Conservation (phyloP, 2,888 invertebrate species). For the Rotaria socialis region DNA sequence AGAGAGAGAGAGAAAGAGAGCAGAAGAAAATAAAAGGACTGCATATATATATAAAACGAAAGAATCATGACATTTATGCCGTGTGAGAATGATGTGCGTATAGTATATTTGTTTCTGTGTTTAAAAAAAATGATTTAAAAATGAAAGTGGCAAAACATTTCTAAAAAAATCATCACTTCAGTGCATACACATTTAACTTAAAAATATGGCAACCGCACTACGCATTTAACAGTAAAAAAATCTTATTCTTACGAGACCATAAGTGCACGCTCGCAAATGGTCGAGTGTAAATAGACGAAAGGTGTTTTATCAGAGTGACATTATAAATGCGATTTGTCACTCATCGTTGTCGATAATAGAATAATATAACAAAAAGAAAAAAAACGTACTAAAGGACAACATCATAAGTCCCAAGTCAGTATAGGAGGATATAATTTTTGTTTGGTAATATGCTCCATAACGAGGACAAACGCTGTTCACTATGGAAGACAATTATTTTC, state of each 20-base stretch:
- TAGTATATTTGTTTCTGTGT: background rate
- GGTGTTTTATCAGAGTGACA: background rate
- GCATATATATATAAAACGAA: background rate
- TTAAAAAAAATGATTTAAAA: background rate
- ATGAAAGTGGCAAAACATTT: too few relatives aligned
- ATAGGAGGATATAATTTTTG: background rate
- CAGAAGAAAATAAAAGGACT: background rate
- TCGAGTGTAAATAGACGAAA: background rate
- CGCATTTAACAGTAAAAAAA: background rate
- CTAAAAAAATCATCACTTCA: background rate
- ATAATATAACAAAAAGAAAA: background rate
- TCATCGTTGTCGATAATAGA: background rate
- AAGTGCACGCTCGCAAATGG: background rate
- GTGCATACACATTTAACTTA: background rate
- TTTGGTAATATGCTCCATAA: too few relatives aligned
- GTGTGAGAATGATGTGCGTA: background rate
- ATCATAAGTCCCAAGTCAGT: too few relatives aligned
- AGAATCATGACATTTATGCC: background rate
- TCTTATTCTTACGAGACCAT: background rate
- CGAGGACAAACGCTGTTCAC: too few relatives aligned
- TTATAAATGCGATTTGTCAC: background rate
- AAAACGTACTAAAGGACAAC: too few relatives aligned
- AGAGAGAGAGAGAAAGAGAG: background rate
- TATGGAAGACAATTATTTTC: too few relatives aligned
- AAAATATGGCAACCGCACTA: background rate